Evolutionary conservation across 1,140 invertebrate genomes (phyloP), one percentile per base, ranked within the genome.

Genomic region (Trachelipus rathkii): DNA sequence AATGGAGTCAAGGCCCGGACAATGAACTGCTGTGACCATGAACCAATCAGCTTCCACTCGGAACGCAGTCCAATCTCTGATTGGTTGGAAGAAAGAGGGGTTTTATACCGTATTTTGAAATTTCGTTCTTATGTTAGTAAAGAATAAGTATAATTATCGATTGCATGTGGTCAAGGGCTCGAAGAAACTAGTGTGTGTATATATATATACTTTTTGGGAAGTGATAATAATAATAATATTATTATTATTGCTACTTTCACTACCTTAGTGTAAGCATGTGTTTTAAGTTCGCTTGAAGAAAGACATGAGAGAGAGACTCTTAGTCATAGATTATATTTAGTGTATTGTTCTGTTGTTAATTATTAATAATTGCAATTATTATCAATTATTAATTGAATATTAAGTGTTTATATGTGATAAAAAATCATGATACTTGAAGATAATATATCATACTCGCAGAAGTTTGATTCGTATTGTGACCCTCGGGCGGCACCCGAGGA

Each of bases 21-120:
- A 8, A 60, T 60, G 50, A 60, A 60, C 50, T 19, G 11, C 19
- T 8, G 50, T 60, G 50, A 60, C 50, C 50, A 60, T 60, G 50
- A 60, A 60, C 50, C 50, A 60, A 60, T 60, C 50, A 60, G 50
- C 50, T 60, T 60, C 50, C 50, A 60, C 50, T 60, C 50, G 3
- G 50, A 60, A 60, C 19, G 19, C 19, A 15, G 50, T 19, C 50
- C 19, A 3, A 19, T 60, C 50, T 1, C 50, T 60, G 50, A 60
- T 60, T 60, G 50, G 50, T 19, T 19, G 50, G 50, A 19, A 19
- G 19, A 19, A 15, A 60, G 11, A 60, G 50, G 19, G 11, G 50
- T 60, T 33, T 33, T 33, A 6, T 33, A 33, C 2, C 33, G 33
- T 33, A 33, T 33, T 33, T 33, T 33, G 33, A 33, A 33, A 33